Percentiles rank a stretch among this genome's conserved stretches.
These are phyloP conservation scores for Acronicta psi DNA, from an alignment of 2,888 invertebrate genomes.

Conservation along the genomic window DNA sequence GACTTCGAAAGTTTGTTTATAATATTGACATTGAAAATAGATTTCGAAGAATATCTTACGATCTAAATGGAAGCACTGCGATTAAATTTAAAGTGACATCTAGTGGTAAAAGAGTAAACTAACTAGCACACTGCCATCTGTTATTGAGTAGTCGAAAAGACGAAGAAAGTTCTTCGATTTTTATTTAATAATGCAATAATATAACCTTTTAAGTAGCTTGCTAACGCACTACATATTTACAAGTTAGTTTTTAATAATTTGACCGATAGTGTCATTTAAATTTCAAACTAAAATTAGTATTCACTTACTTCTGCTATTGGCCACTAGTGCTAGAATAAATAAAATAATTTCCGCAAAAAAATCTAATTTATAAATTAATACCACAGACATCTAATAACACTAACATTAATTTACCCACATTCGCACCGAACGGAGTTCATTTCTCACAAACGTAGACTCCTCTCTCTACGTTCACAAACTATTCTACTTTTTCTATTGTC, in stretches of 20 bases:
- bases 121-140: conserved; percentile 56
- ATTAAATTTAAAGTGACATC: conserved; percentile 49
- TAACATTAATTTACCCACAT: conserved; percentile 22
- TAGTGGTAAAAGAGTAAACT: conserved; percentile 17
- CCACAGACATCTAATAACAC: conserved; percentile 20
- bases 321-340: conserved; percentile 48
- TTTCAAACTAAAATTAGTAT: conserved; percentile 33
- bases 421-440: conserved; percentile 25
- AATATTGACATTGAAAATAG: conserved; percentile 84
- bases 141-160: conserved; percentile 41
- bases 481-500: conserved; percentile 80
- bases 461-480: conserved; percentile 26
- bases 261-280: conserved; percentile 73
- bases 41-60: conserved; percentile 56
- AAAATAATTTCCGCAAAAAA: conserved; percentile 2
- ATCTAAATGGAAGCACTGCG: conserved; percentile 64
- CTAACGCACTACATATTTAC: conserved; percentile 76
- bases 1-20: conserved; percentile 57
- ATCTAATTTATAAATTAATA: conserved; percentile 8
- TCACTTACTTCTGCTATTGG: conserved; percentile 47
- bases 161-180: too few species aligned
- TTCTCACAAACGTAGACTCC: too few species aligned
- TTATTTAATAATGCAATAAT: too few species aligned
- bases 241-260: conserved; percentile 77
- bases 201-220: not conserved